A percentile compares a stretch with the other conserved stretches of the same genome.
phyloP scores from a whole-genome alignment of 2,113 vertebrate species.

The Polyodon spathula region DNA sequence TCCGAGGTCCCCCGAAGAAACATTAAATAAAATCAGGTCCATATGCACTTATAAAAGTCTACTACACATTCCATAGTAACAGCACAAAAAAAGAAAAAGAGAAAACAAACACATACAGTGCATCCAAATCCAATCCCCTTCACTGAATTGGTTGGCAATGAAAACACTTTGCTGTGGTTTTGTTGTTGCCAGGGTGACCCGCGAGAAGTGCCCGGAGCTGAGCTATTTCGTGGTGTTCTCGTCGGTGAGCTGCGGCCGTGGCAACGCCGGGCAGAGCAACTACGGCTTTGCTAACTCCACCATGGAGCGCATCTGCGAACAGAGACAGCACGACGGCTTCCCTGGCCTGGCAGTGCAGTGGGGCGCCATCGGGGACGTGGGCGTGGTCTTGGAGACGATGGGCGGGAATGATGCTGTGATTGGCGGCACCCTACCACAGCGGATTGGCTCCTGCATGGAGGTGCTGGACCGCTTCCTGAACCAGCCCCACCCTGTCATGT shows the following conservation, averaged over 20 bases:
- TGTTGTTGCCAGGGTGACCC: constrained; percentile 59
- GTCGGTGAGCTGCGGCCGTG: constrained; percentile 91
- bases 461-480: constrained; percentile 82
- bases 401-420: constrained; percentile 68
- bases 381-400: constrained; percentile 72
- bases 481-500: constrained; percentile 69
- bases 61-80: too few relatives aligned
- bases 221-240: constrained; percentile 90
- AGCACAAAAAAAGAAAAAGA: too few relatives aligned
- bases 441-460: constrained; percentile 80
- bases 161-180: background rate
- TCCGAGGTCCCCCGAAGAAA: too few relatives aligned
- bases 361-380: constrained; percentile 92
- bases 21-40: too few relatives aligned
- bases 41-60: too few relatives aligned
- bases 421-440: constrained; percentile 79
- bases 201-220: constrained; percentile 73
- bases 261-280: constrained; percentile 87
- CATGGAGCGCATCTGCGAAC: constrained; percentile 94
- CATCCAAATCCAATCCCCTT: too few relatives aligned
- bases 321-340: constrained; percentile 62
- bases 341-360: constrained; percentile 86
- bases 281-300: constrained; percentile 93
- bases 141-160: too few relatives aligned
- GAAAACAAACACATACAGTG: too few relatives aligned